phyloP scores from a whole-genome alignment of 37 sponge, comb jelly and placozoan genomes.

The Eunapius fragilis region DNA sequence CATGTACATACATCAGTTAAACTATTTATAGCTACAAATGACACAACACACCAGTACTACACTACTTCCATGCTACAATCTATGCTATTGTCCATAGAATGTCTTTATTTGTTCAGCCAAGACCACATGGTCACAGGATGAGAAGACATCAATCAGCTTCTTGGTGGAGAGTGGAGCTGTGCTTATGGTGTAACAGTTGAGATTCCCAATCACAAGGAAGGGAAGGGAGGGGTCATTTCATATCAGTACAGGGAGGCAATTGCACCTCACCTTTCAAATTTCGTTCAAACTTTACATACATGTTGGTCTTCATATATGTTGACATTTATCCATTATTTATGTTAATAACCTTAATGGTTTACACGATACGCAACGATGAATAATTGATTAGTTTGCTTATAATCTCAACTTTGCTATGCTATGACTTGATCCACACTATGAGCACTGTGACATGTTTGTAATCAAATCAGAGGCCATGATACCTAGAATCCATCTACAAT shows the following conservation, averaged over 20 bases:
- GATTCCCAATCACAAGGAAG: too few species aligned
- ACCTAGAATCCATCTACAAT: not conserved
- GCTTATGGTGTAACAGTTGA: too few species aligned
- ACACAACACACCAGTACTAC: too few species aligned
- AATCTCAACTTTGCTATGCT: not conserved
- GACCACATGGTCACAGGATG: too few species aligned
- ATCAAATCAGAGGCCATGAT: not conserved
- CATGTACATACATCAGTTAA: too few species aligned
- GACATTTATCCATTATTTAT: not conserved
- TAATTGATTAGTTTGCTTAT: not conserved
- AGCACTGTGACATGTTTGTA: not conserved
- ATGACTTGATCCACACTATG: not conserved
- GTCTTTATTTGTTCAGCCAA: too few species aligned
- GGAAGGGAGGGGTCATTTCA: not conserved
- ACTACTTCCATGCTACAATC: too few species aligned
- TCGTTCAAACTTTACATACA: not conserved
- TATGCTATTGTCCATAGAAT: too few species aligned
- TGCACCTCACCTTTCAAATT: not conserved
- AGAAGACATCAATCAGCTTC: too few species aligned
- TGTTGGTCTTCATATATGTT: not conserved
- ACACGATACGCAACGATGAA: not conserved
- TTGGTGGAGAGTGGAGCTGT: too few species aligned
- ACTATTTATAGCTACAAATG: too few species aligned
- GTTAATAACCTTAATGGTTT: not conserved
- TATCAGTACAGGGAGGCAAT: not conserved